Evolutionary conservation across 2,888 invertebrate species (phyloP), one percentile per base, ranked within the genome.

Genomic region (Cosmia pyralina): DNA sequence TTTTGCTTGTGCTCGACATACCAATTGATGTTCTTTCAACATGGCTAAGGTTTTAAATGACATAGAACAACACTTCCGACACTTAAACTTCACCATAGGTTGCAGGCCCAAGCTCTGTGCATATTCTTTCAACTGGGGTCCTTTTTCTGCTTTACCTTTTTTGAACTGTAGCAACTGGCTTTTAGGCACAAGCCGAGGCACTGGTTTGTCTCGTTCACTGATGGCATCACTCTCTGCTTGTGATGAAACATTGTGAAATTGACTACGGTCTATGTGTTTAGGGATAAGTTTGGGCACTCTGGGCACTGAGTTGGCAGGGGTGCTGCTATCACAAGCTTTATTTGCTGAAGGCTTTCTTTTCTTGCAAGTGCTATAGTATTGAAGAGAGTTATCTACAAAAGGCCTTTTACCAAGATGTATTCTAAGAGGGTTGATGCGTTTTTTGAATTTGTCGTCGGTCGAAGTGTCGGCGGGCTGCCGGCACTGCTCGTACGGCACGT

Each of bases 71-170:
- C 98, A 98, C 91, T 97, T 98, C 59, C 97, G 96, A 90, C 98
- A 98, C 90, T 97, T 97, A 90, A 97, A 97, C 92, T 97, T 97
- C 65, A 97, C 97, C 90, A 97, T 97, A 10, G 97, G 97, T 90
- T 98, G 97, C 72, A 98, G 92, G 19, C 98, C 97, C 85, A 98
- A 94, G 91, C 97, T 98, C 89, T 98, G 98, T 65, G 97, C 97
- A 94, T 97, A 97, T 88, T 98, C 97, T 64, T 95, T 95, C 84
- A 95, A 87, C 87, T 94, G 94, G 77, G 94, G 68, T 72, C 90
- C 92, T 83, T 95, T 96, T 90, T 95, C 94, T 86, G 90, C 85
- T 88, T 96, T 96, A 90, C 93, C 92, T 86, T 94, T 96, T 90
- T 95, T 96, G 87, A 91, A 96, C 86, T 95, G 96, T 82, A 91